Conservation (phyloP, 2,797 vertebrate genomes). For the Acanthis flammea region DNA sequence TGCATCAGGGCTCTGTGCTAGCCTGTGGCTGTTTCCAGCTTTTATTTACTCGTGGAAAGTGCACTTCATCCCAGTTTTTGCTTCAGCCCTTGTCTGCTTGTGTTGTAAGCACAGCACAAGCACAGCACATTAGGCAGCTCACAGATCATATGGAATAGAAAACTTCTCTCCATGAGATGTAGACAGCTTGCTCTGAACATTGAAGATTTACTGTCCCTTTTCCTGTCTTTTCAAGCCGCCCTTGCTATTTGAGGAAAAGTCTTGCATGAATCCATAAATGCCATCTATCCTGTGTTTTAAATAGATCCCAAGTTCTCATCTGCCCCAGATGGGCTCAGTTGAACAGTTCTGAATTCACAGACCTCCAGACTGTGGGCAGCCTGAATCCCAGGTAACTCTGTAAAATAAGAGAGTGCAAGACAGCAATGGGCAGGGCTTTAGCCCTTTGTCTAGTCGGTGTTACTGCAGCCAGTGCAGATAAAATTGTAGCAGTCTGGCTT, state of each 20-base stretch:
- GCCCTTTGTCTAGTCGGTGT: neutral
- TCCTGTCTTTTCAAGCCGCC: neutral
- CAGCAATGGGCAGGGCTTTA: neutral
- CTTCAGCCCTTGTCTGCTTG: neutral
- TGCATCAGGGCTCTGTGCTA: neutral
- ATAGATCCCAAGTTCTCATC: neutral
- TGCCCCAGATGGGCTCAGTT: neutral
- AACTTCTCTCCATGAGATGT: neutral
- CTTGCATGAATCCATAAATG: neutral
- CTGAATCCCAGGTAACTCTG: neutral
- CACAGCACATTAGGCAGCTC: neutral
- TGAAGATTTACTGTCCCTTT: neutral
- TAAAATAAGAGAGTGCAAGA: neutral
- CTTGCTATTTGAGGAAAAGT: neutral
- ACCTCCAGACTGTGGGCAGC: neutral
- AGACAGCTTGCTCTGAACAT: neutral
- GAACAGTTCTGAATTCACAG: neutral
- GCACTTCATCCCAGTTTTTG: rapidly evolving
- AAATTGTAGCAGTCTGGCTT: neutral
- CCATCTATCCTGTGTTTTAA: neutral
- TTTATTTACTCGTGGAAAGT: neutral
- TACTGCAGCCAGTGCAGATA: neutral
- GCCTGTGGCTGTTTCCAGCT: neutral
- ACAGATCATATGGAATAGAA: neutral
- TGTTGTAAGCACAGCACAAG: neutral